phyloP scores from a whole-genome alignment of 2,888 invertebrate genomes.

The Torymus aiolomorphi region DNA sequence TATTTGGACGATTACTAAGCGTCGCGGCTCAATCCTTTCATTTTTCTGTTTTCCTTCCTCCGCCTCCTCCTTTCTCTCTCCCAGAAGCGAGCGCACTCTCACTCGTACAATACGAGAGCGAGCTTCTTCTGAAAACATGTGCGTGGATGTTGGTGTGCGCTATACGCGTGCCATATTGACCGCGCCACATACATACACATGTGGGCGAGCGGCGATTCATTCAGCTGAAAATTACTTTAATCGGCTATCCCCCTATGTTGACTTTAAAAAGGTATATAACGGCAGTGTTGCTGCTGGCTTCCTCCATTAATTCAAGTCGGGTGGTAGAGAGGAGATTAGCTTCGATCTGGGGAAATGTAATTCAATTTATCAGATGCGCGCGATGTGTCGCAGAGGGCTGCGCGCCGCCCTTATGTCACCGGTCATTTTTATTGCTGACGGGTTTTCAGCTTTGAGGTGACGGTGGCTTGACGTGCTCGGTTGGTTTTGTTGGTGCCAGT shows the following conservation, averaged over 20 bases:
- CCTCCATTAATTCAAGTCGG: constrained; percentile 1
- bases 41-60: background rate
- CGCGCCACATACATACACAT: background rate
- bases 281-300: background rate
- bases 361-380: no score
- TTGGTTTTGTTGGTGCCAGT: no score
- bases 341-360: background rate
- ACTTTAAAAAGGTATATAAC: background rate
- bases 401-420: no score
- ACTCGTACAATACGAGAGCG: no score
- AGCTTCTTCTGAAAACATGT: constrained; percentile 1
- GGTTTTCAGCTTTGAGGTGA: no score
- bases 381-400: no score
- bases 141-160: constrained; percentile 6
- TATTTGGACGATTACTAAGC: constrained; percentile 44
- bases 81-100: background rate
- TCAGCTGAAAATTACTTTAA: constrained; percentile 20
- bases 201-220: constrained; percentile 25
- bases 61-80: background rate
- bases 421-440: no score
- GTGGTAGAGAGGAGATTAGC: background rate
- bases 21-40: constrained; percentile 15
- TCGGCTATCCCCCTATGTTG: background rate
- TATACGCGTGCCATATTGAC: constrained; percentile 21
- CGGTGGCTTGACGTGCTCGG: no score